A percentile compares a stretch with the other conserved stretches of the same genome.
Conservation (phyloP, 1,140 invertebrate genomes). For the Megalonaias nervosa region DNA sequence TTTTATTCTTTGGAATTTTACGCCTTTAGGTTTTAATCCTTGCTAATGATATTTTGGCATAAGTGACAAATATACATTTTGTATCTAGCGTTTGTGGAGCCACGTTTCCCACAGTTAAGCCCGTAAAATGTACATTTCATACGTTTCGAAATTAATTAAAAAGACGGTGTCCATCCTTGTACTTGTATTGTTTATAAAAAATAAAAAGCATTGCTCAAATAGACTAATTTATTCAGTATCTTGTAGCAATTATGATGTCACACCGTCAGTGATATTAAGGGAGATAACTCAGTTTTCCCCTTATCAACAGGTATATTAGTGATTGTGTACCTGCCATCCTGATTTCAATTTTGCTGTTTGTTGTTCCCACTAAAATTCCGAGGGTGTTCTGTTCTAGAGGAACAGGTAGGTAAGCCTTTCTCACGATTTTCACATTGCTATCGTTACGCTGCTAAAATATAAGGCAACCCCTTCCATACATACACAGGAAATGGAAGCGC, state of each 20-base stretch:
- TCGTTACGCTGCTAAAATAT: too few relatives aligned
- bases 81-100: too few relatives aligned
- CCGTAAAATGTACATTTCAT: neutral
- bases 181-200: too few relatives aligned
- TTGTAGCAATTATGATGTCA: neutral
- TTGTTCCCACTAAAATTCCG: slow-evolving; percentile 55
- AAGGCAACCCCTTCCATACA: too few relatives aligned
- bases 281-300: neutral
- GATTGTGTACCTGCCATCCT: slow-evolving; percentile 63
- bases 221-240: neutral
- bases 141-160: neutral
- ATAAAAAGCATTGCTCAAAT: neutral
- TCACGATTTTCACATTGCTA: too few relatives aligned
- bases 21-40: too few relatives aligned
- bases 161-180: neutral
- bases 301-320: slow-evolving; percentile 67
- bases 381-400: slow-evolving; percentile 37
- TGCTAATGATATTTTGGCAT: too few relatives aligned
- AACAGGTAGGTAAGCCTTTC: slow-evolving; percentile 15
- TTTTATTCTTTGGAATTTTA: too few relatives aligned
- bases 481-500: too few relatives aligned
- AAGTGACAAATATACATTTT: too few relatives aligned
- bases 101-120: too few relatives aligned
- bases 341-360: slow-evolving; percentile 56
- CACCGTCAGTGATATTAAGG: neutral